A percentile compares a stretch with the other conserved stretches of the same genome.
phyloP scores from a whole-genome alignment of 2,113 vertebrate species.

The Prunella himalayana region DNA sequence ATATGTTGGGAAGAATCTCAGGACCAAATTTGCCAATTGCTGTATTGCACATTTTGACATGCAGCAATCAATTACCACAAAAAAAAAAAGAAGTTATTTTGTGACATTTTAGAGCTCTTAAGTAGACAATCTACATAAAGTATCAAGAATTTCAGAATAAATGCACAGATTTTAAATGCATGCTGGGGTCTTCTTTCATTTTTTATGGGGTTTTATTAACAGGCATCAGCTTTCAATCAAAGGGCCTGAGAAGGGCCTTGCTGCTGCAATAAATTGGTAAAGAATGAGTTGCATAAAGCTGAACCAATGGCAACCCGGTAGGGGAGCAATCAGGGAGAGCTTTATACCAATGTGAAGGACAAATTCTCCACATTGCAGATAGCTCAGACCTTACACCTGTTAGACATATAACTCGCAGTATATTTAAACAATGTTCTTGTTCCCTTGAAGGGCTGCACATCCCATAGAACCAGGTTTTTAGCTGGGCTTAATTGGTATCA shows the following conservation, averaged over 20 bases:
- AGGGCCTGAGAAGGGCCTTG: background rate
- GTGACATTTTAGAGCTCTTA: constrained; percentile 1
- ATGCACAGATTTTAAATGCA: background rate
- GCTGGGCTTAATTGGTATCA: background rate
- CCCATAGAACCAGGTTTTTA: background rate
- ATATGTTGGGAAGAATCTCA: background rate
- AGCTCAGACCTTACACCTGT: background rate
- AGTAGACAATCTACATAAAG: background rate
- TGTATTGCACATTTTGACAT: background rate
- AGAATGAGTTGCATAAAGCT: background rate
- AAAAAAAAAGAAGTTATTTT: background rate
- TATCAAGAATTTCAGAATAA: constrained; percentile 11
- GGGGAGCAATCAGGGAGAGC: background rate
- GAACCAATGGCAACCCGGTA: background rate
- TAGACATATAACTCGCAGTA: background rate
- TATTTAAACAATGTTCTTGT: background rate
- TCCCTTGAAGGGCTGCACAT: background rate
- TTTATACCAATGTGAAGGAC: background rate
- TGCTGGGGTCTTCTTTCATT: background rate
- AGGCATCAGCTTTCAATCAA: background rate
- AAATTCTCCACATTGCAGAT: background rate
- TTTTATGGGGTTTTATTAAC: background rate
- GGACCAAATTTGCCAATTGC: background rate
- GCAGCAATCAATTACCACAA: background rate
- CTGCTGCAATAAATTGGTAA: background rate